Base-by-base conservation (phyloP, 2,888 invertebrate species). In the Meloe dianella region DNA sequence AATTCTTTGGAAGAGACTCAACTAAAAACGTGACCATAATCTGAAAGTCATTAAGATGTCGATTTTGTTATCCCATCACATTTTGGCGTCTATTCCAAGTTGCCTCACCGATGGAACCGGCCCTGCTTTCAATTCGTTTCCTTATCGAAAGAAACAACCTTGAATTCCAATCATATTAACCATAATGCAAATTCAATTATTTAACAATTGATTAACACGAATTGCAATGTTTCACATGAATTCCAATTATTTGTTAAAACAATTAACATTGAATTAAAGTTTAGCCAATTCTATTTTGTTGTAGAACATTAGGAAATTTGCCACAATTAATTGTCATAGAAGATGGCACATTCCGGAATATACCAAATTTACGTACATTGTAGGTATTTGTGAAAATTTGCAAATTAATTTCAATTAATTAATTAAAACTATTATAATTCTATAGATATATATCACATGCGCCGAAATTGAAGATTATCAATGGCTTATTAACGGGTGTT, bases 401-500 rank as follows among this genome's bases (percentile, higher is more conserved):
- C 22, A 10, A 22, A 58, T 57, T 29, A 65, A 66, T 62, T 47
- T 60, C 12, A 62, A 57, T 17, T 58, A 30, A 17, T 57, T 58
- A 38, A 59, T 63, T 71, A 67, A 63, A n/a, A n/a, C n/a, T n/a
- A n/a, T n/a, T n/a, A n/a, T n/a, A n/a, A n/a, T n/a, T n/a, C 85
- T 85, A 12, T 83, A 91, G 91, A 75, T 90, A 90, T 74, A 91
- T 91, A 79, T 87, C 90, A 0, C 87, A 90, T 80, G 90, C 90
- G 1, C 90, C 91, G 10, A 84, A 87, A 74, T 81, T 91, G 62
- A 88, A 85, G 66, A 84, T 85, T 68, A 78, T 89, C 6, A 82
- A 86, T 61, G 84, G 87, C 7, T 80, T 89, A 41, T 86, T 89
- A 12, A 76, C 78, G 47, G 84, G 84, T 60, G 79, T 83, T 8